Conservation (phyloP, 92 coral and sea anemone genomes). For the Phenganax stokvisi region DNA sequence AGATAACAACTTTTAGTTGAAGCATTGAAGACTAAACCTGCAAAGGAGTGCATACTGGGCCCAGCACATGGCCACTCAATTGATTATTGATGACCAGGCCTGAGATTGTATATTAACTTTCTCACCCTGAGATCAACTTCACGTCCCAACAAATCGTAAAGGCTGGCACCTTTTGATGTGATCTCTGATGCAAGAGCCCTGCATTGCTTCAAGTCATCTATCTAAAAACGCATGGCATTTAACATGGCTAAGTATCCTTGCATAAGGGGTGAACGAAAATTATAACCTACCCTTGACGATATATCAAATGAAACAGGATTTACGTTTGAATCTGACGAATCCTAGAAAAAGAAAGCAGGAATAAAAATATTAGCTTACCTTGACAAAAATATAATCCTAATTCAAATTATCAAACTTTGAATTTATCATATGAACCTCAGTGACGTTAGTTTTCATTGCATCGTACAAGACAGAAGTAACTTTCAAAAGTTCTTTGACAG, state of each 20-base stretch:
- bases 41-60: too few relatives aligned
- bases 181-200: conserved; percentile 95
- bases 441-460: conserved; percentile 88
- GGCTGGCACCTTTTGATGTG: conserved; percentile 87
- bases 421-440: conserved; percentile 44
- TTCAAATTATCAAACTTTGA: not conserved
- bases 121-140: conserved; percentile 89
- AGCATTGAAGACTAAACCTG: too few relatives aligned
- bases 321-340: conserved; percentile 64
- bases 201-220: conserved; percentile 88
- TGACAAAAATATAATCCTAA: too few relatives aligned
- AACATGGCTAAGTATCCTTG: not conserved
- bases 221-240: conserved; percentile 48
- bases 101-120: not conserved
- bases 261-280: not conserved
- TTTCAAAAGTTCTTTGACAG: conserved; percentile 92
- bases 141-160: conserved; percentile 82
- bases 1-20: not conserved
- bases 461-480: conserved; percentile 87
- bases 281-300: conserved; percentile 75
- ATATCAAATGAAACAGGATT: conserved; percentile 82
- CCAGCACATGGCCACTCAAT: not conserved
- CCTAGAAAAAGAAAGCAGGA: conserved; percentile 37
- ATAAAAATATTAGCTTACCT: too few relatives aligned
- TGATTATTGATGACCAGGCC: not conserved